Evolutionary conservation across 2,888 invertebrate species (phyloP).

Genomic region (Podotricha telesiphe): DNA sequence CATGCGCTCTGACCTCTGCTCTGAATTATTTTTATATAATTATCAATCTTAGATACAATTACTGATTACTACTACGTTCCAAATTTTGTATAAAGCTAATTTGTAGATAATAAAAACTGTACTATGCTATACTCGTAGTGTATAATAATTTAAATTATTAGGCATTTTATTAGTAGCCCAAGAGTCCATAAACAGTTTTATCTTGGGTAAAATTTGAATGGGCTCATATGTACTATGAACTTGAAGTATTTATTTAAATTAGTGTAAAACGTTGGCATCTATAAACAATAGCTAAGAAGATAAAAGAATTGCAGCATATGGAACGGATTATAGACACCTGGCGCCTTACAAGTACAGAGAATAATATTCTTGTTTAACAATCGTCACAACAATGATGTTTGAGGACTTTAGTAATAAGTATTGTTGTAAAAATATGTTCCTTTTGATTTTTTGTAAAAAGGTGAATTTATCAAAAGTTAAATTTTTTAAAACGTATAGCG

Average conservation of each 20-base stretch:
- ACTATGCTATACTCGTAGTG: background rate
- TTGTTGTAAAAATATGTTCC: too few relatives aligned
- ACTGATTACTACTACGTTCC: too few relatives aligned
- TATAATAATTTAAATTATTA: background rate
- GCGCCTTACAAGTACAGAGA: slow-evolving; percentile 13
- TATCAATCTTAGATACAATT: background rate
- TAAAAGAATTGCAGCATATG: slow-evolving; percentile 31
- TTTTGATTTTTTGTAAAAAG: too few relatives aligned
- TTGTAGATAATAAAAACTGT: too few relatives aligned
- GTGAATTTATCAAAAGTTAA: too few relatives aligned
- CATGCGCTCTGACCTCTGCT: too few relatives aligned
- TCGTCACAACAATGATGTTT: slow-evolving; percentile 25
- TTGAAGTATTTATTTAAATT: slow-evolving; percentile 17
- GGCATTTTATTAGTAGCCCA: background rate
- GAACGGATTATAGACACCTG: slow-evolving; percentile 39
- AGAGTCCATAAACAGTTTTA: background rate
- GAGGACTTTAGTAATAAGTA: background rate
- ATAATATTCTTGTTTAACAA: slow-evolving; percentile 3
- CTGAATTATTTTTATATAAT: too few relatives aligned
- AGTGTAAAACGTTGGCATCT: slow-evolving; percentile 8
- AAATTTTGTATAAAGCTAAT: too few relatives aligned
- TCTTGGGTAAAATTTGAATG: background rate
- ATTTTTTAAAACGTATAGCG: too few relatives aligned
- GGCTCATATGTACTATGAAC: slow-evolving; percentile 2
- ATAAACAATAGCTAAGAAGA: slow-evolving; percentile 17